Conservation (phyloP, 2,113 vertebrate species). For the Lampris incognitus region DNA sequence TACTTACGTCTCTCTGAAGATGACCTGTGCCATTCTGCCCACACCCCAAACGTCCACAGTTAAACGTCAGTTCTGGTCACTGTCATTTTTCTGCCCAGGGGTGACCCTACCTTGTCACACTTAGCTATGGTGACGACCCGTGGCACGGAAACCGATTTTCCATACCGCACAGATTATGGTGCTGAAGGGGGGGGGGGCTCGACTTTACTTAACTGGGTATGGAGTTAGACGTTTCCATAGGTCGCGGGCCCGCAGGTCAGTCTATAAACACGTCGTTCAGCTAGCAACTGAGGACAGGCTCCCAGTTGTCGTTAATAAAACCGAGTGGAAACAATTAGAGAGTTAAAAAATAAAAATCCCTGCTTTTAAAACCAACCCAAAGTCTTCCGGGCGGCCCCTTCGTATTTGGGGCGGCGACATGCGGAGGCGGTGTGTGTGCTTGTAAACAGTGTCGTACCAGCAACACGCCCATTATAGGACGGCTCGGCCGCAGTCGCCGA, state of each 20-base stretch:
- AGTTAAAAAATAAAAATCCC: no score
- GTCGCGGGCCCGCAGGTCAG: constrained; percentile 5
- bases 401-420: no score
- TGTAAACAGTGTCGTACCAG: no score
- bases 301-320: no score
- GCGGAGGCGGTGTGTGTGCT: no score
- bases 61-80: constrained; percentile 14
- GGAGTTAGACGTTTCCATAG: constrained; percentile 75
- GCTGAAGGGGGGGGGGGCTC: constrained; percentile 52
- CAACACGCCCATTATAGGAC: no score
- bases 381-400: no score
- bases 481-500: no score
- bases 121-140: constrained; percentile 37
- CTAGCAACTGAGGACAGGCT: no score
- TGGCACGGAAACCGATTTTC: constrained; percentile 51
- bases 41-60: constrained; percentile 24
- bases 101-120: constrained; percentile 19
- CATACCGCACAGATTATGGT: constrained; percentile 64
- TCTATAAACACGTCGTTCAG: no score
- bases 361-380: no score
- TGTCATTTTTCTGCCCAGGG: constrained; percentile 29
- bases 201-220: constrained; percentile 69
- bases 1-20: not conserved
- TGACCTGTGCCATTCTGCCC: not conserved
- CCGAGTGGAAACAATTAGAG: no score